phyloP scores from a whole-genome alignment of 2,888 invertebrate genomes.

The Drosophila prostipennis region DNA sequence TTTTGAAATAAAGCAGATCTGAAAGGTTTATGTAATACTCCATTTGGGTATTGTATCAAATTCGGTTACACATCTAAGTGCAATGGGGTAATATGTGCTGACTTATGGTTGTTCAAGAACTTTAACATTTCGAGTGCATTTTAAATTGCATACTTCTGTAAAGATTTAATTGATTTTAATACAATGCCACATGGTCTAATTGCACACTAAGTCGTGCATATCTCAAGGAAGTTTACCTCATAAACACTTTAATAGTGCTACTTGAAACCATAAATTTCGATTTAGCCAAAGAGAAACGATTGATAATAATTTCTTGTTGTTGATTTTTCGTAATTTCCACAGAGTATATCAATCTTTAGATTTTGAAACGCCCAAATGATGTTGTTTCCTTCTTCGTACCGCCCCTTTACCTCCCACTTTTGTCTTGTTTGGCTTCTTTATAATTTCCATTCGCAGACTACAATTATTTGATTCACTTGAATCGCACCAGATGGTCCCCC shows the following conservation, averaged over 20 bases:
- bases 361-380: conserved; percentile 38
- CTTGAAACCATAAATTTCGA: conserved; percentile 1
- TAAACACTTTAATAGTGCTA: conserved; percentile 7
- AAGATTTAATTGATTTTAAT: conserved; percentile 7
- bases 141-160: background rate
- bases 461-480: conserved; percentile 44
- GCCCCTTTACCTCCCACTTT: conserved; percentile 14
- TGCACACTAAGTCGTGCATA: background rate
- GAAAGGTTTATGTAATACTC: conserved; percentile 4
- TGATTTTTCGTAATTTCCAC: conserved; percentile 18
- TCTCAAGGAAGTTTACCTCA: conserved; percentile 6
- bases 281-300: background rate
- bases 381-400: conserved; percentile 23
- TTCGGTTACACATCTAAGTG: conserved; percentile 1
- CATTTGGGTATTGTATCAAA: background rate
- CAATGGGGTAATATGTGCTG: conserved; percentile 5
- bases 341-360: conserved; percentile 21
- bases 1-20: background rate
- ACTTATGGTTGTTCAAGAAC: too few species aligned
- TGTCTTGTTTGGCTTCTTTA: conserved; percentile 33
- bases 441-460: conserved; percentile 45
- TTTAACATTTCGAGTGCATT: background rate
- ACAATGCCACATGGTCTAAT: conserved; percentile 2
- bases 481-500: conserved; percentile 34
- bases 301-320: conserved; percentile 18